Conservation (phyloP, 2,113 vertebrate species). For the Hassar affinis region DNA sequence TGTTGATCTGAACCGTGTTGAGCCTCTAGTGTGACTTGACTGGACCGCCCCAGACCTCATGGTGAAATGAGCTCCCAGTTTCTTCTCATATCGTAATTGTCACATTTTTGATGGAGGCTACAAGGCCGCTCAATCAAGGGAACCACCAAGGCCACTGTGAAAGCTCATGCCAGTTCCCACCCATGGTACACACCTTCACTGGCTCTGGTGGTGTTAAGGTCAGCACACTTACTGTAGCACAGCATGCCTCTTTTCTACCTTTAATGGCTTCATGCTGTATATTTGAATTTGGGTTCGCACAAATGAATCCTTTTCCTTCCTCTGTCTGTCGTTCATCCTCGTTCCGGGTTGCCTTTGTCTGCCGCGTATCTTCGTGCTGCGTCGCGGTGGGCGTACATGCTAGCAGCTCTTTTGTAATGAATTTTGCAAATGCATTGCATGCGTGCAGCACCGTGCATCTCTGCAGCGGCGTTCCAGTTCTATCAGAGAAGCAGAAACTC, state of each 20-base stretch:
- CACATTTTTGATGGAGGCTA: neutral
- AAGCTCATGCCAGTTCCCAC: neutral
- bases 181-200: neutral
- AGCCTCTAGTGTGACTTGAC: neutral
- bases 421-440: neutral
- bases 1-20: neutral
- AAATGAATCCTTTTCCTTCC: neutral
- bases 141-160: too few species aligned
- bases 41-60: neutral
- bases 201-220: neutral
- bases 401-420: constrained; percentile 6
- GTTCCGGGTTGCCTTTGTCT: neutral
- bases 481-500: neutral
- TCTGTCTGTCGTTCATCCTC: neutral
- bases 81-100: neutral
- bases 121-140: too few species aligned
- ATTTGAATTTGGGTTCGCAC: neutral
- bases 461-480: neutral
- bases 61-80: neutral
- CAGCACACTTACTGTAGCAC: neutral
- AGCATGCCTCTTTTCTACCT: neutral
- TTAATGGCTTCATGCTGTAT: neutral
- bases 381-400: neutral
- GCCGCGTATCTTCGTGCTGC: neutral
- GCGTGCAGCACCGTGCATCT: neutral